Evolutionary conservation across 1,140 invertebrate species (phyloP).

Genomic region (Ooceraea biroi): DNA sequence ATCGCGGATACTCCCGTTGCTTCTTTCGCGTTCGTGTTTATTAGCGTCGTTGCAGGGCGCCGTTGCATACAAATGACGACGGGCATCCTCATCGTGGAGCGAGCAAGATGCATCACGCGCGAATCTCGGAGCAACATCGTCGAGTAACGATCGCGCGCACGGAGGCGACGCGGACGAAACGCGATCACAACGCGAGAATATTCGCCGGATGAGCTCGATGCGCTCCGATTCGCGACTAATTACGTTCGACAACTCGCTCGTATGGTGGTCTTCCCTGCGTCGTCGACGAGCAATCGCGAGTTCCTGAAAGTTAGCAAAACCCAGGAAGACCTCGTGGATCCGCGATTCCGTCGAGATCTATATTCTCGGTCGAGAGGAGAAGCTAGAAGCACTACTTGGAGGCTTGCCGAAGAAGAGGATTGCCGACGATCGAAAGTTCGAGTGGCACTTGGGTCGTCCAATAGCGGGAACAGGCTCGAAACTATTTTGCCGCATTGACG

Average conservation of each 20-base stretch:
- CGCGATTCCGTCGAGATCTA: not conserved
- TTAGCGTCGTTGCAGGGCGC: not conserved
- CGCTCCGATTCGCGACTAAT: not conserved
- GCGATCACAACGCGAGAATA: not conserved
- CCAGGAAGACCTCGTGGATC: not conserved
- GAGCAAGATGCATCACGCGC: not conserved
- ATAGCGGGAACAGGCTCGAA: not conserved
- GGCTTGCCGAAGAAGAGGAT: not conserved
- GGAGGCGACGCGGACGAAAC: not conserved
- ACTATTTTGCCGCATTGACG: slow-evolving; percentile 41
- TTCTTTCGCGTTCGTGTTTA: slow-evolving; percentile 2
- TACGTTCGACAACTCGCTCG: not conserved
- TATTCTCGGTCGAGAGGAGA: not conserved
- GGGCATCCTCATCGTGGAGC: not conserved
- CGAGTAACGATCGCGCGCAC: slow-evolving; percentile 15
- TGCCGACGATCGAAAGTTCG: not conserved
- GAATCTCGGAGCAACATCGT: not conserved
- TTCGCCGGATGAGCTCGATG: not conserved
- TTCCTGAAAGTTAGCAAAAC: not conserved
- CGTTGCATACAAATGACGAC: slow-evolving; percentile 26
- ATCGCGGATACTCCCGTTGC: not conserved
- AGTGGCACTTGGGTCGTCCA: slow-evolving; percentile 29
- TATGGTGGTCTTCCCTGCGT: not conserved
- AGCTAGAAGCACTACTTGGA: slow-evolving; percentile 1
- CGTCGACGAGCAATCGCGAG: not conserved